phyloP scores from a whole-genome alignment of 2,888 invertebrate genomes.

The Leucania comma region DNA sequence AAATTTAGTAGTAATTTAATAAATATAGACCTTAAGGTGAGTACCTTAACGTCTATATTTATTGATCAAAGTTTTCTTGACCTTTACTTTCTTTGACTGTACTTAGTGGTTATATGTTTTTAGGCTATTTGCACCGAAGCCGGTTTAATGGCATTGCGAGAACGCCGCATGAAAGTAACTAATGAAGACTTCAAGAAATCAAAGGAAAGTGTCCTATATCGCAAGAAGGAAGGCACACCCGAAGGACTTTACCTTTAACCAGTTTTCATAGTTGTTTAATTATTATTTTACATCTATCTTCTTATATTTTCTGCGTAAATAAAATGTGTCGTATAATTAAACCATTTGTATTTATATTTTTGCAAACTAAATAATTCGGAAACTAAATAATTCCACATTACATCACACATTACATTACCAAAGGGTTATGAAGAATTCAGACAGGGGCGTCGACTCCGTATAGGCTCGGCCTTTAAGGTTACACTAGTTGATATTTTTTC shows the following conservation, averaged over 20 bases:
- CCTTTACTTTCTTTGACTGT: neutral
- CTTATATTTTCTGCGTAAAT: conserved; percentile 54
- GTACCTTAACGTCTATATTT: too few species aligned
- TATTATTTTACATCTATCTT: conserved; percentile 46
- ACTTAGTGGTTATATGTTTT: conserved; percentile 63
- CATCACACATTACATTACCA: too few species aligned
- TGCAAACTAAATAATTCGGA: neutral
- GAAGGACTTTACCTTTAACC: conserved; percentile 99
- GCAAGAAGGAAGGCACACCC: conserved; percentile 99
- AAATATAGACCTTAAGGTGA: too few species aligned
- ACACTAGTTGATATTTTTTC: too few species aligned
- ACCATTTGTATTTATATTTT: conserved; percentile 11
- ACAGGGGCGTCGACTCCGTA: too few species aligned
- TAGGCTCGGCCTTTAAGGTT: too few species aligned
- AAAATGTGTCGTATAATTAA: conserved; percentile 52
- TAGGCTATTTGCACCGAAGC: conserved; percentile 99
- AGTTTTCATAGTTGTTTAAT: conserved; percentile 55
- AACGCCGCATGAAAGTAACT: conserved; percentile 99
- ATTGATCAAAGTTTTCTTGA: too few species aligned
- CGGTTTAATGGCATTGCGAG: conserved; percentile 98
- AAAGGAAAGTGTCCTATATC: conserved; percentile 99
- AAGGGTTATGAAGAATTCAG: too few species aligned
- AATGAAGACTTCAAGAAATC: conserved; percentile 99
- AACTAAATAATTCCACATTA: too few species aligned
- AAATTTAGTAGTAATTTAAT: too few species aligned